Evolutionary conservation across 2,797 vertebrate species (phyloP), one percentile per base, ranked within the genome.

Genomic region (Phylloscopus collybita): DNA sequence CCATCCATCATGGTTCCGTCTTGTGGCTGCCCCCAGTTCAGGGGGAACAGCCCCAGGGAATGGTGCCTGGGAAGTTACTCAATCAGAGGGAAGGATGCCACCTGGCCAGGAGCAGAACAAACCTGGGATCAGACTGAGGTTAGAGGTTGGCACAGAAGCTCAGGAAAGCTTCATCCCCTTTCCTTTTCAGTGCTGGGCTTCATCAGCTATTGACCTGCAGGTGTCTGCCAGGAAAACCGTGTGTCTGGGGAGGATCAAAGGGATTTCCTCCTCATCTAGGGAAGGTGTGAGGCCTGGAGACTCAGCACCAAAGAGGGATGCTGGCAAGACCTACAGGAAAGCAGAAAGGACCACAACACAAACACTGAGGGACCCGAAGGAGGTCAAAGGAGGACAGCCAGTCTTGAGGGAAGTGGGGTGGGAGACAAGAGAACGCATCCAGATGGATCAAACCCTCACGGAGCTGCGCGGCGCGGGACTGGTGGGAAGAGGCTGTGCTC

Each of bases 371-470:
- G 70, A 20, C 42, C 16, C 11, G 1, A 59, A 65, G 57, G 30
- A 61, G n/a, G 88, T 86, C 71, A 90, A 49, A 92, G 53, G 64
- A 93, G 80, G 78, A 95, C 64, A 93, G 49, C 8, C 30, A 51
- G 1, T 13, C 45, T 60, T 73, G 38, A 86, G 49, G 57, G 56
- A 84, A 73, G 40, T 0, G 0, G 49, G n/a, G 60, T 29, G 60
- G 86, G 82, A 95, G 88, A 94, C 50, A 34, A 61, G 60, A 92
- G 71, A 57, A 57, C 0, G 0, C 38, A 81, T 27, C 42, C 91
- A 93, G 73, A 70, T 80, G 92, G 91, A 94, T 45, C 49, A 69
- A 57, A 76, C 27, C 67, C 67, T 85, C 42, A 4, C 5, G 69
- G 2, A 40, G 82, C 60, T 62, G 72, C 2, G 4, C 34, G 32